Conservation (phyloP, 1,140 invertebrate genomes). For the Artemia franciscana region DNA sequence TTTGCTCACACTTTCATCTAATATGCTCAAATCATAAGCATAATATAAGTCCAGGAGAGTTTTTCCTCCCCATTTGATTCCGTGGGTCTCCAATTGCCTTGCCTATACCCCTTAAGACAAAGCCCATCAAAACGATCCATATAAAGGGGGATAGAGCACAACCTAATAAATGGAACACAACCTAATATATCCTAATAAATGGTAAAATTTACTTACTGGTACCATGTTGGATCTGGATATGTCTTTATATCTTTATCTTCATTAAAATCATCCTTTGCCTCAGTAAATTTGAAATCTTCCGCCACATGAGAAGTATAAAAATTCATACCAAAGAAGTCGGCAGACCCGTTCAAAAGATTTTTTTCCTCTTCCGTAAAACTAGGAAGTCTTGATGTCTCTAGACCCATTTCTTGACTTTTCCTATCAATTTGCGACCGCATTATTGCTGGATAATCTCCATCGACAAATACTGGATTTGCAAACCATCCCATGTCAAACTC, state of each 20-base stretch:
- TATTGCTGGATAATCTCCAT: constrained; percentile 20
- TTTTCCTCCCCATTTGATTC: too few relatives aligned
- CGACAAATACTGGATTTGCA: constrained; percentile 17
- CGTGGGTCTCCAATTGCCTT: too few relatives aligned
- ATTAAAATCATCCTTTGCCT: neutral
- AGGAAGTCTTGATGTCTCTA: constrained; percentile 3
- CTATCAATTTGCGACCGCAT: constrained; percentile 25
- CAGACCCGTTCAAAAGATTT: constrained; percentile 7
- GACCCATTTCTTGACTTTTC: constrained; percentile 23
- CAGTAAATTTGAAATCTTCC: constrained; percentile 1
- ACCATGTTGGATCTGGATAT: constrained; percentile 5
- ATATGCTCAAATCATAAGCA: too few relatives aligned
- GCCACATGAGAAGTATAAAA: constrained; percentile 17
- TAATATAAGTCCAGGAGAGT: too few relatives aligned
- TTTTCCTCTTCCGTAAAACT: constrained; percentile 5
- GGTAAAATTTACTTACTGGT: constrained; percentile 5
- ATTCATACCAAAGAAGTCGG: constrained; percentile 23
- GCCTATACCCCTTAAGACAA: too few relatives aligned
- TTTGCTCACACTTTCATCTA: too few relatives aligned
- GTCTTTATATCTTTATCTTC: constrained; percentile 4
- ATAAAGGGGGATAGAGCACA: too few relatives aligned
- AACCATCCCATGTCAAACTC: constrained; percentile 20
- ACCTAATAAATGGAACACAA: too few relatives aligned
- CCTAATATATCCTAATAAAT: too few relatives aligned
- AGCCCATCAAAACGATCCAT: too few relatives aligned